These are phyloP conservation scores for Chalcosyrphus nemorum DNA, from an alignment of 2,888 invertebrate genomes.

Conservation along the genomic window DNA sequence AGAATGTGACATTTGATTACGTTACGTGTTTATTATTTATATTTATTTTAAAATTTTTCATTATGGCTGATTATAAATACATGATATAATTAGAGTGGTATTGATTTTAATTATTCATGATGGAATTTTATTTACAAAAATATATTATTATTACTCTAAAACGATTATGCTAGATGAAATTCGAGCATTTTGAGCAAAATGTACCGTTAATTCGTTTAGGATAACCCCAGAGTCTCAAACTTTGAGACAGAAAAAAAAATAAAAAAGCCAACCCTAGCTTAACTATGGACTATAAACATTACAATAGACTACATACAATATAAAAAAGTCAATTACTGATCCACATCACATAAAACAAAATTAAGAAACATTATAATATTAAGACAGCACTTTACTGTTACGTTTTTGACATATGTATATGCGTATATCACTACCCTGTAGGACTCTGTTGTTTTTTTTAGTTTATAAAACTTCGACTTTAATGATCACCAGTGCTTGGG, in stretches of 20 bases:
- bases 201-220: slow-evolving; percentile 33
- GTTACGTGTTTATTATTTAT: neutral
- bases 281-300: slow-evolving; percentile 20
- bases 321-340: slow-evolving; percentile 30
- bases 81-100: slow-evolving; percentile 26
- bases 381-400: slow-evolving; percentile 36
- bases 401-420: slow-evolving; percentile 24
- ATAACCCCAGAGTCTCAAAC: slow-evolving; percentile 29
- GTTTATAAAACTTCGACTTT: neutral
- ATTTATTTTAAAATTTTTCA: slow-evolving; percentile 23
- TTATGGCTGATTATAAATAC: slow-evolving; percentile 65
- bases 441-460: slow-evolving; percentile 15
- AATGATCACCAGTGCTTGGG: slow-evolving; percentile 47
- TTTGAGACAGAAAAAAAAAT: slow-evolving; percentile 57
- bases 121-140: slow-evolving; percentile 51
- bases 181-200: slow-evolving; percentile 66
- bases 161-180: slow-evolving; percentile 15
- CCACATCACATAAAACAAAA: slow-evolving; percentile 61
- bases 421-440: slow-evolving; percentile 40
- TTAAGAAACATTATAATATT: slow-evolving; percentile 11
- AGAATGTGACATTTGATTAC: slow-evolving; percentile 7
- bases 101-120: neutral
- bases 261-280: slow-evolving; percentile 20
- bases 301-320: slow-evolving; percentile 20
- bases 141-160: slow-evolving; percentile 9